These are phyloP conservation scores for Irena cyanogastra DNA, from an alignment of 2,113 vertebrate species.

Conservation along the genomic window DNA sequence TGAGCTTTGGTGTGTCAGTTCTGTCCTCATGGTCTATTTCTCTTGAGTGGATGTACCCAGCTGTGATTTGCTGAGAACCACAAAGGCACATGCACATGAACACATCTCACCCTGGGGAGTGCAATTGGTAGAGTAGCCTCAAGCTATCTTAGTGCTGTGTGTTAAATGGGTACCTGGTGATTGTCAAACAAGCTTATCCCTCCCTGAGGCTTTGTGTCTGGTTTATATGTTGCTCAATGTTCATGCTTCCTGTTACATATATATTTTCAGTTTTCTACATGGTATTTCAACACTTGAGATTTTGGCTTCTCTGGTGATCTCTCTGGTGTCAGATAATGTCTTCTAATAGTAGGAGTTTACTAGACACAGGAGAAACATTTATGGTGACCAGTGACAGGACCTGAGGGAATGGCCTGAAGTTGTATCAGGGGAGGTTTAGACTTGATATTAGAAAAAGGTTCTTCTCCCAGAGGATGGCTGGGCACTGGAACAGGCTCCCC, in stretches of 20 bases:
- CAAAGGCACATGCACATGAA: background rate
- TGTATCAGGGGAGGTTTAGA: background rate
- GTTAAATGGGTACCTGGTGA: background rate
- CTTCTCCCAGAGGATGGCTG: background rate
- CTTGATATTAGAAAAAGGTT: background rate
- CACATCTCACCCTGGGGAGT: background rate
- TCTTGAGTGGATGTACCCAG: background rate
- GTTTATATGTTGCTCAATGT: background rate
- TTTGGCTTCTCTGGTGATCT: background rate
- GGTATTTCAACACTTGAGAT: background rate
- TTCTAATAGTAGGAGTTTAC: background rate
- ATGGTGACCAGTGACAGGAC: background rate
- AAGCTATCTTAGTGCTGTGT: background rate
- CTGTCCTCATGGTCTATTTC: background rate
- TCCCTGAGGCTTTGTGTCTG: background rate
- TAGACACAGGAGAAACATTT: background rate
- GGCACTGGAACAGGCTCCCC: background rate
- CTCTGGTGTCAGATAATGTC: background rate
- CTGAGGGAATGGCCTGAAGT: background rate
- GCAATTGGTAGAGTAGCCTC: background rate
- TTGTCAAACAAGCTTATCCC: background rate
- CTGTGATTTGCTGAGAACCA: background rate
- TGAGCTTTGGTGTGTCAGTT: background rate
- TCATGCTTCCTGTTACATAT: background rate
- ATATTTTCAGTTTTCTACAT: background rate